Base-by-base conservation (phyloP, 2,113 vertebrate species). In the Hydrochoerus hydrochaeris region DNA sequence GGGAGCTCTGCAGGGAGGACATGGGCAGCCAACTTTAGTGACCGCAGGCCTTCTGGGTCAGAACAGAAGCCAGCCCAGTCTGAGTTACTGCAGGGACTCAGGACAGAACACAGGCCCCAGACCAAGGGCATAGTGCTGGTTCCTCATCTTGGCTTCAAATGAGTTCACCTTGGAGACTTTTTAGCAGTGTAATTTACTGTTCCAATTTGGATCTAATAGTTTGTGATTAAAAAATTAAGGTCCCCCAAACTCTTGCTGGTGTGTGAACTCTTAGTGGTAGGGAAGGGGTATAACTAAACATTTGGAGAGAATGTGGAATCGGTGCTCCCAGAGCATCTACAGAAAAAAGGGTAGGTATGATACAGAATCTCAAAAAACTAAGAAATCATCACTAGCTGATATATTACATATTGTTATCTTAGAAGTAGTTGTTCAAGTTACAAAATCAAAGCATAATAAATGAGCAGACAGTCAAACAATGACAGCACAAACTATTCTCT, bases 71-170 rank as follows among this genome's bases (percentile, higher is more conserved):
- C 32, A 12, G 11, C 8, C 26, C 4, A 32, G 17, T 69, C 38
- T 52, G 46, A 14, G 20, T 22, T 44, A 46, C 38, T 4, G 28
- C 8, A 44, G 26, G 4, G 26, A 81, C 44, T 58, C 38, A 46
- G 44, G 24, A 46, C 30, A 75, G 19, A 62, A 16, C 1, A 63
- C 8, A 44, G 7, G 22, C 12, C 26, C 52, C 3, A 26, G 22
- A 44, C 2, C 8, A 12, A 28, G 6, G 6, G 22, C 38, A 1
- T 41, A 8, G 30, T 2, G 11, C 26, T 54, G 60, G 3, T 4
- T 91, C 38, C 28, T 65, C 9, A 19, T 71, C 38, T 54, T 16
- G 54, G 26, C 41, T 57, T 38, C 12, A 20, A 26, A 5, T 28
- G 62, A 3, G 54, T 60, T 85, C 30, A 57, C 80, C 17, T 41